A percentile compares a stretch with the other conserved stretches of the same genome.
These are phyloP conservation scores for Vanessa cardui DNA, from an alignment of 2,888 invertebrate genomes.

Conservation along the genomic window DNA sequence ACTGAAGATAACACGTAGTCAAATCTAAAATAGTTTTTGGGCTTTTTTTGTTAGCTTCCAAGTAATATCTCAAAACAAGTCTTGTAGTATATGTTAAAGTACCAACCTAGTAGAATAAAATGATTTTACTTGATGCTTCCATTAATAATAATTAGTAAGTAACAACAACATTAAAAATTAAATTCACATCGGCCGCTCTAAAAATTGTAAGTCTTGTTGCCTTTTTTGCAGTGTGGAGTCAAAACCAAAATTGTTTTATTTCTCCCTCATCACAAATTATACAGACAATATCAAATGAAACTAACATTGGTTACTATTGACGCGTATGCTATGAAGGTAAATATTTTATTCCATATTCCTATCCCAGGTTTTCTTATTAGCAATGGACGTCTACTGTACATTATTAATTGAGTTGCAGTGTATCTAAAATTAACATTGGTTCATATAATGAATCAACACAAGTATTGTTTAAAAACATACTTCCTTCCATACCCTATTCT, in stretches of 20 bases:
- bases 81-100: constrained; percentile 1
- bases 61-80: background rate
- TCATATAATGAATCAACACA: background rate
- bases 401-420: constrained; percentile 35
- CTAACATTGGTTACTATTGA: constrained; percentile 29
- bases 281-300: background rate
- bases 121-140: no score
- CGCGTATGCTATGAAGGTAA: constrained; percentile 22
- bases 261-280: no score
- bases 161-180: no score
- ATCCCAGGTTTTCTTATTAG: constrained; percentile 36
- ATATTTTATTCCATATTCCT: constrained; percentile 36
- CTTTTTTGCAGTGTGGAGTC: no score
- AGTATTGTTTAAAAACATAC: background rate
- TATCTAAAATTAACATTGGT: constrained; percentile 18
- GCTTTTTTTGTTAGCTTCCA: background rate
- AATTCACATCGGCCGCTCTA: no score
- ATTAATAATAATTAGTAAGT: no score
- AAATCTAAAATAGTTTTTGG: background rate
- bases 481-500: no score
- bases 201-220: no score
- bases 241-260: no score
- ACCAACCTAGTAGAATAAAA: background rate
- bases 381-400: constrained; percentile 40
- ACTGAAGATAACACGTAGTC: no score